Base-by-base conservation (phyloP, 1,140 invertebrate species). In the Gerris buenoi region DNA sequence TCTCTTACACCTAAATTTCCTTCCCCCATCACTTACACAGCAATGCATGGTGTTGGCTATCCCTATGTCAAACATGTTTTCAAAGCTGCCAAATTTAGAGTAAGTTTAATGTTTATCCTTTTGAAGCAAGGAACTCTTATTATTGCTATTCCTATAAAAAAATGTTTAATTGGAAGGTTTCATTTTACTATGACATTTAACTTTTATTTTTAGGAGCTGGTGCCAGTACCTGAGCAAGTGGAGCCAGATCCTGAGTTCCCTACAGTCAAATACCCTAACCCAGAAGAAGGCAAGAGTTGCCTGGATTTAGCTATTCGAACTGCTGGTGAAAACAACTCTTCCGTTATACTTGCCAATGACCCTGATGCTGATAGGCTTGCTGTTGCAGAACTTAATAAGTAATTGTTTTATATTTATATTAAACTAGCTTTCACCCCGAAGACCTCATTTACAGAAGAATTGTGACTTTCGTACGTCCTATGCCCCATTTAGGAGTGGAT, bases 41-140 rank as follows among this genome's bases (percentile, higher is more conserved):
- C 97, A 0, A 95, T 99, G 89, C 97, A 99, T 77, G 97, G 97
- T 26, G 95, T 99, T 18, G 95, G 95, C 1, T 88, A 91, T 75
- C 76, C 83, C 13, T 97, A 86, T 76, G 83, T 96, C 69, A 74
- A 81, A 57, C 78, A 85, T 71, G 88, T 90, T 3, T 92, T 98
- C 73, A 79, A 87, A 72, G 75, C 76, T 29, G 86, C 88, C 65
- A 86, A 86, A 69, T 87, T 97, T 59, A 84, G 86, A 76, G 86
- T 90, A 78, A 70, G 67, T 66, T n/a, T n/a, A n/a, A n/a, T n/a
- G n/a, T n/a, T n/a, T n/a, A n/a, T n/a, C n/a, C n/a, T n/a, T n/a
- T n/a, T n/a, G n/a, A n/a, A n/a, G n/a, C n/a, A n/a, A n/a, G n/a
- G n/a, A n/a, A n/a, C n/a, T n/a, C n/a, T n/a, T n/a, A n/a, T n/a